Percentiles rank a stretch among this genome's conserved stretches.
Conservation (phyloP, 2,888 invertebrate species). For the Pseudoips prasinana region DNA sequence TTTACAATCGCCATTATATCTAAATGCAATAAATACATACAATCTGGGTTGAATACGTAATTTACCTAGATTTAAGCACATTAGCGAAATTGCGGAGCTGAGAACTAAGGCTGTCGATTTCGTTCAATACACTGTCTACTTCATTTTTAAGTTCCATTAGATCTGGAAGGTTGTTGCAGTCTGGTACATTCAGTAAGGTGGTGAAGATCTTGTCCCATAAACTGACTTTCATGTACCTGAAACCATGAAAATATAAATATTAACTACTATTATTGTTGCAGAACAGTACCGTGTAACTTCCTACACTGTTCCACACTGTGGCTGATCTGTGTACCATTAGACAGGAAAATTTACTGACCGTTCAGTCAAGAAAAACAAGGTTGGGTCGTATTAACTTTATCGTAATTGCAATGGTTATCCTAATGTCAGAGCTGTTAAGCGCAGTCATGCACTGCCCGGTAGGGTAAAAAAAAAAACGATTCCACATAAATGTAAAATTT, state of each 20-base stretch:
- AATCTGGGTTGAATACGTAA: slow-evolving; percentile 46
- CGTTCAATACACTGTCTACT: slow-evolving; percentile 62
- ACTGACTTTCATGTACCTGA: slow-evolving; percentile 85
- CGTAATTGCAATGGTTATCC: too few species aligned
- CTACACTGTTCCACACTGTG: too few species aligned
- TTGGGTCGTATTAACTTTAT: too few species aligned
- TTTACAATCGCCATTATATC: slow-evolving; percentile 71
- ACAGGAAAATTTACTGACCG: too few species aligned
- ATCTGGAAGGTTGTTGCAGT: slow-evolving; percentile 89
- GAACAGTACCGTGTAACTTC: not conserved
- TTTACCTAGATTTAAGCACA: slow-evolving; percentile 80
- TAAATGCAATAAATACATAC: slow-evolving; percentile 81
- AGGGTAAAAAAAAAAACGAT: too few species aligned
- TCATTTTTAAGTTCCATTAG: slow-evolving; percentile 81
- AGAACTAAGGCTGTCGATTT: slow-evolving; percentile 61
- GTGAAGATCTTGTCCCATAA: slow-evolving; percentile 92
- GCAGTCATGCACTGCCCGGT: too few species aligned
- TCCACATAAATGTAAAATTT: too few species aligned
- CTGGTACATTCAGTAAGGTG: slow-evolving; percentile 90
- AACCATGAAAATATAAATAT: slow-evolving; percentile 35
- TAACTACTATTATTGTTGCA: too few species aligned
- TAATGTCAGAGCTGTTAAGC: too few species aligned
- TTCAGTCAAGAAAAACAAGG: too few species aligned
- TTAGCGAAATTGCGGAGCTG: slow-evolving; percentile 76
- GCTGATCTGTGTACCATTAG: too few species aligned